Evolutionary conservation across 2,113 vertebrate species (phyloP), one percentile per base, ranked within the genome.

Genomic region (Dolichallabes microphthalmus): DNA sequence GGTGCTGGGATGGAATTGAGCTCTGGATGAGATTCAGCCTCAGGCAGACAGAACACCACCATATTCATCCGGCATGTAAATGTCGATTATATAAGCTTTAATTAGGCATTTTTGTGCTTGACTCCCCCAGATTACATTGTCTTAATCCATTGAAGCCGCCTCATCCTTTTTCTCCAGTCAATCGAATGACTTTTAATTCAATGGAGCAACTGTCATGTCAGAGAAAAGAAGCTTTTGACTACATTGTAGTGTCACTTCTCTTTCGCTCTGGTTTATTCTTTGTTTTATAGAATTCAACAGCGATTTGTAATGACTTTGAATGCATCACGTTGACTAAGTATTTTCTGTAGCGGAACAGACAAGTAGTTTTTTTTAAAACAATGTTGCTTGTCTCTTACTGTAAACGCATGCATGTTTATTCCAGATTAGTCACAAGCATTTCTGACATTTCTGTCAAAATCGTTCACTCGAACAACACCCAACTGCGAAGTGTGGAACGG

Each of bases 41-140:
- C 50, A 84, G 55, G 39, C 71, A 78, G 53, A 78, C 52, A 84
- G 25, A 75, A 12, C 15, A 30, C 10, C 58, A 53, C 50, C 30
- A 32, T 60, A 74, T 77, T 75, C 60, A 68, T 80, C 13, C 52
- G 53, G 55, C 61, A 74, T 73, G 68, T 75, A 80, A 88, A 83
- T 53, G 60, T 69, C 76, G n/a, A 60, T 86, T 88, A 83, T 52
- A 83, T 86, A 61, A 88, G 68, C 55, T 66, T 64, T 75, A 64
- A 86, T 83, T 86, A 61, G 77, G 25, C 80, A 35, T 83, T 66
- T 69, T 66, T 79, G 80, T 74, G 50, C 80, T 68, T 50, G 81
- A 86, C 84, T 86, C 82, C 71, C 20, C 58, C 73, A 80, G 76
- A 86, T 83, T 68, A 52, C 32, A 58, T 87, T 71, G 81, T 83